phyloP scores from a whole-genome alignment of 2,797 vertebrate genomes.

The Sarcoramphus papa region DNA sequence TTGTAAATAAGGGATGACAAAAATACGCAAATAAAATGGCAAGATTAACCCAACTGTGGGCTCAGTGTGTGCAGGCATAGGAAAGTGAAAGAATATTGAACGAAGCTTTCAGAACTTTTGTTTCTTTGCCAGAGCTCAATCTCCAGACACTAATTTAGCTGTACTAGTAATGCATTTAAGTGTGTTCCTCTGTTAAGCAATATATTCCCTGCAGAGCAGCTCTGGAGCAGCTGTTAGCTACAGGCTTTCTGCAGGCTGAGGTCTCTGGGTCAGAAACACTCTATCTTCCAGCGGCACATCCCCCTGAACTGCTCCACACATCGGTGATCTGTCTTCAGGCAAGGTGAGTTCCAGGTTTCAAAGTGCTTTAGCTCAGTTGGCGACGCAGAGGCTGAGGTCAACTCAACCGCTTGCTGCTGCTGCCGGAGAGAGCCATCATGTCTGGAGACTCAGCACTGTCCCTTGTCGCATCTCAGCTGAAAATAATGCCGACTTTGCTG shows the following conservation, averaged over 20 bases:
- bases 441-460: neutral
- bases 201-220: neutral
- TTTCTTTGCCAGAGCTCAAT: neutral
- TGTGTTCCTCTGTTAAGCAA: neutral
- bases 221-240: constrained; percentile 2
- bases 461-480: neutral
- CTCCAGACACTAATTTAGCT: neutral
- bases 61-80: neutral
- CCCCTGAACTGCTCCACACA: neutral
- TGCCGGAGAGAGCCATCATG: accelerated
- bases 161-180: neutral
- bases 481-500: accelerated
- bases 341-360: neutral
- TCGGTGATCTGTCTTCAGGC: neutral
- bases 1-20: neutral
- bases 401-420: neutral
- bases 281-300: neutral
- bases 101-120: neutral
- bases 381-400: neutral
- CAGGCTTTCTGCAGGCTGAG: neutral
- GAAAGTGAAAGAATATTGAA: neutral
- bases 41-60: neutral
- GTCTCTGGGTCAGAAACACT: neutral
- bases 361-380: neutral
- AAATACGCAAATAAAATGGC: neutral